Conservation (phyloP, 2,797 vertebrate genomes). For the Pelodytes ibericus region DNA sequence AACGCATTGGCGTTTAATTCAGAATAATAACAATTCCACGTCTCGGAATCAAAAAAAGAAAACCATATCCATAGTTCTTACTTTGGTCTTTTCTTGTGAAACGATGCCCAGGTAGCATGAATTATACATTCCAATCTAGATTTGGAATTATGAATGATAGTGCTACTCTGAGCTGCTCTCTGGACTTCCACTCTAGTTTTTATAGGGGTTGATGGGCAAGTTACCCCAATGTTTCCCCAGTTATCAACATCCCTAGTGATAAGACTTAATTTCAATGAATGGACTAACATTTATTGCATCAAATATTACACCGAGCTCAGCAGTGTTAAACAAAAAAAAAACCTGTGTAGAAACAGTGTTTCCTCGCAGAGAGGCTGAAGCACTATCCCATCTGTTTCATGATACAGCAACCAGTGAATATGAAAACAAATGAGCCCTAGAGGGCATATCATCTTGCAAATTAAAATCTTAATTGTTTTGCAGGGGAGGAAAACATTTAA, state of each 20-base stretch:
- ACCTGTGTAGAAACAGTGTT: slow-evolving; percentile 18
- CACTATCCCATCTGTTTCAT: slow-evolving; percentile 52
- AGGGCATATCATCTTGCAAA: slow-evolving; percentile 55
- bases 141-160: too few relatives aligned
- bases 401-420: slow-evolving; percentile 38
- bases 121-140: too few relatives aligned
- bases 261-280: slow-evolving; percentile 10
- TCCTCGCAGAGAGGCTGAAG: slow-evolving; percentile 28
- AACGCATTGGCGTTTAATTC: neutral
- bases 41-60: too few relatives aligned
- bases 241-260: too few relatives aligned
- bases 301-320: slow-evolving; percentile 10
- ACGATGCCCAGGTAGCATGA: too few relatives aligned
- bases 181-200: too few relatives aligned
- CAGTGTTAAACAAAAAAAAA: slow-evolving; percentile 21
- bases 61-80: too few relatives aligned
- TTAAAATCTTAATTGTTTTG: slow-evolving; percentile 57
- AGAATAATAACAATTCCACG: too few relatives aligned
- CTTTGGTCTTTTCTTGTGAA: too few relatives aligned
- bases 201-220: too few relatives aligned
- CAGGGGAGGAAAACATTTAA: slow-evolving; percentile 53
- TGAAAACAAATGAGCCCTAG: slow-evolving; percentile 51
- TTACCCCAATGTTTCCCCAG: neutral
- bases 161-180: too few relatives aligned
- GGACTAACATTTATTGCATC: slow-evolving; percentile 21